phyloP scores from a whole-genome alignment of 2,888 invertebrate genomes.

The Mythimna pallens region DNA sequence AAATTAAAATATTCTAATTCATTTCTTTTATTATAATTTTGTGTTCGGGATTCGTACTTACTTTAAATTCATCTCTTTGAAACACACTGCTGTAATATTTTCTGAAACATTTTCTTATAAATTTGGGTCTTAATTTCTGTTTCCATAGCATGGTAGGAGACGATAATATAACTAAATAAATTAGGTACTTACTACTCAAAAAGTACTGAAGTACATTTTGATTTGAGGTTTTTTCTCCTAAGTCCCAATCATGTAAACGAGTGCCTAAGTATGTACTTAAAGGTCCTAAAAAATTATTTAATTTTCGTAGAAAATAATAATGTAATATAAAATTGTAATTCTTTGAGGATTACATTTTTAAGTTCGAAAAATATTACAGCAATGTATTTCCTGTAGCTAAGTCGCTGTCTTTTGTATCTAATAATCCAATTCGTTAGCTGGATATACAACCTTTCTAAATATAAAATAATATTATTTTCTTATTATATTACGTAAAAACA shows the following conservation, averaged over 20 bases:
- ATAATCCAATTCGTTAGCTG: slow-evolving; percentile 52
- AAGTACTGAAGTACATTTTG: slow-evolving; percentile 1
- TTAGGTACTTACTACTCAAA: slow-evolving; percentile 4
- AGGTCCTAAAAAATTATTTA: slow-evolving; percentile 29
- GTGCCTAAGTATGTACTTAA: slow-evolving; percentile 57
- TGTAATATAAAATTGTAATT: slow-evolving; percentile 44
- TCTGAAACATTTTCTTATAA: slow-evolving; percentile 12
- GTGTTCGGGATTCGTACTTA: slow-evolving; percentile 31
- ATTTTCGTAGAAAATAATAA: slow-evolving; percentile 36
- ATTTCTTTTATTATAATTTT: slow-evolving; percentile 23
- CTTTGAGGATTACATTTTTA: slow-evolving; percentile 40
- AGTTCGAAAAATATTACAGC: slow-evolving; percentile 43
- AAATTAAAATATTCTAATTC: slow-evolving; percentile 21
- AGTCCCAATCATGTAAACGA: slow-evolving; percentile 29
- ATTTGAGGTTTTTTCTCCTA: slow-evolving; percentile 10
- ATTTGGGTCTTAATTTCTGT: slow-evolving; percentile 15
- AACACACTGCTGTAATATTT: slow-evolving; percentile 62
- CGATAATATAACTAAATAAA: slow-evolving; percentile 9
- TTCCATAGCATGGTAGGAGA: slow-evolving; percentile 9
- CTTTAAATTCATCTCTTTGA: slow-evolving; percentile 22
- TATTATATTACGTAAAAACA: slow-evolving; percentile 80
- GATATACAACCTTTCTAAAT: slow-evolving; percentile 47
- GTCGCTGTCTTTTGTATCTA: slow-evolving; percentile 35
- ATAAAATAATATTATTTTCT: slow-evolving; percentile 82
- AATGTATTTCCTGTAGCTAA: slow-evolving; percentile 53